phyloP scores from a whole-genome alignment of 30 jellyfish, hydroid and myxozoan species.

The Hydractinia echinata region DNA sequence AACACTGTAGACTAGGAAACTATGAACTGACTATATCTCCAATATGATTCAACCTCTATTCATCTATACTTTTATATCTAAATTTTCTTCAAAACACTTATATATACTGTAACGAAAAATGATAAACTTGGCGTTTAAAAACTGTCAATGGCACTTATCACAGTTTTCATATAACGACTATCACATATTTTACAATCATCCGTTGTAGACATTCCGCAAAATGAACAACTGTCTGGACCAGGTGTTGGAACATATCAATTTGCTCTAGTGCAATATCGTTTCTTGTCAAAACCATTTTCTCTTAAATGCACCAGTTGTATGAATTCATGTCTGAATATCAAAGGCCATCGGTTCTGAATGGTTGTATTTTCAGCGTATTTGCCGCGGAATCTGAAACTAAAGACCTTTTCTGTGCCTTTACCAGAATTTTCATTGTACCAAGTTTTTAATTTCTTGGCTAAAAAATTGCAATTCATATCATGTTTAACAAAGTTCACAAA shows the following conservation, averaged over 20 bases:
- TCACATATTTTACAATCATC: no score
- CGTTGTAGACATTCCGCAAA: no score
- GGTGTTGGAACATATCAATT: not conserved
- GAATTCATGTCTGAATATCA: conserved; percentile 1
- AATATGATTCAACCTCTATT: no score
- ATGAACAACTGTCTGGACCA: no score
- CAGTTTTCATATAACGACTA: no score
- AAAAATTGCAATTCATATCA: not conserved
- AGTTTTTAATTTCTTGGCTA: not conserved
- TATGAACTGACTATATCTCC: no score
- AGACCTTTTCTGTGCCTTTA: not conserved
- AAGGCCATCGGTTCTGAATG: not conserved
- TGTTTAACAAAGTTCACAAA: not conserved
- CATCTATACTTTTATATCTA: no score
- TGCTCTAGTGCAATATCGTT: not conserved
- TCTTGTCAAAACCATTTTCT: not conserved
- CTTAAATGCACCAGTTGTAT: conserved; percentile 2
- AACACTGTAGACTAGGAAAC: no score
- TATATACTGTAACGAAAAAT: no score
- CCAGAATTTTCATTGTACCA: not conserved
- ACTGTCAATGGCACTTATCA: no score
- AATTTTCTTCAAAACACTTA: no score
- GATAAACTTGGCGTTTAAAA: no score
- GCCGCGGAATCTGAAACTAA: not conserved
- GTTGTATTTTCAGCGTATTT: conserved; percentile 6